Conservation (phyloP, 2,113 vertebrate species). For the Piaya cayana region DNA sequence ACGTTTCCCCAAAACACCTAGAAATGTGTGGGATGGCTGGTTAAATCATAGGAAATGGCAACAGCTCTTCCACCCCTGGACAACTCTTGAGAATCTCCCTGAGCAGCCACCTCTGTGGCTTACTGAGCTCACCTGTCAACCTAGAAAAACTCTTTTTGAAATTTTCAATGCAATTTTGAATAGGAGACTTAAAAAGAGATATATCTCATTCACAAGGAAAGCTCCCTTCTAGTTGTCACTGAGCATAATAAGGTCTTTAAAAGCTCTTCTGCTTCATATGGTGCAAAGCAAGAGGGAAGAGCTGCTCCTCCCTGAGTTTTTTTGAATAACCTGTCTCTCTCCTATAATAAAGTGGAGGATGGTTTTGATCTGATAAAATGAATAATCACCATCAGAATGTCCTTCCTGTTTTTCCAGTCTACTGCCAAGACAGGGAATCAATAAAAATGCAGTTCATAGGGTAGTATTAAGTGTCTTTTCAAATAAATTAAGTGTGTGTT, state of each 20-base stretch:
- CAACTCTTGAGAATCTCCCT: not conserved
- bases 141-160: not conserved
- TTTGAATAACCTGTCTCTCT: not conserved
- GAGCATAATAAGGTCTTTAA: not conserved
- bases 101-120: not conserved
- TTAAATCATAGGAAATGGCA: not conserved
- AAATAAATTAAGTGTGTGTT: not conserved
- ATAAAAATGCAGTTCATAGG: not conserved
- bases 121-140: not conserved
- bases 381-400: not conserved
- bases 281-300: not conserved
- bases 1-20: not conserved
- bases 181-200: not conserved
- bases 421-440: not conserved
- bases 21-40: not conserved
- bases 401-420: not conserved
- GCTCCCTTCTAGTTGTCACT: not conserved
- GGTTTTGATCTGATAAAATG: conserved; percentile 11
- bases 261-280: not conserved
- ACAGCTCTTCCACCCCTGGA: not conserved
- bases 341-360: not conserved
- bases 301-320: not conserved
- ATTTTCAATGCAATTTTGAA: not conserved
- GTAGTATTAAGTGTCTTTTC: not conserved
- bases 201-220: not conserved